Evolutionary conservation across 2,888 invertebrate genomes (phyloP), one percentile per base, ranked within the genome.

Genomic region (Nemapogon koenigi): DNA sequence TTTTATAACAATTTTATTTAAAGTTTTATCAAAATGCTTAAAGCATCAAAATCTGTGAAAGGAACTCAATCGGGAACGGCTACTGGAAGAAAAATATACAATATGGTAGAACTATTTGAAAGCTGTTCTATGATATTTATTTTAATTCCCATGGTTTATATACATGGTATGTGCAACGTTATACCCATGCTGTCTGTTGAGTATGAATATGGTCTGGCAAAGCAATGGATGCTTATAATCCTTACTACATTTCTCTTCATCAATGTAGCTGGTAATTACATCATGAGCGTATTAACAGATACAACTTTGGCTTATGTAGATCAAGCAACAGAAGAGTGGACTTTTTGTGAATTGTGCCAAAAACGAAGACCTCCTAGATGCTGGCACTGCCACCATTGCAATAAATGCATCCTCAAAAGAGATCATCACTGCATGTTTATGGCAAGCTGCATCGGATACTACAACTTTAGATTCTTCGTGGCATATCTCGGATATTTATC

Each of bases 391-490:
- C 76, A 75, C 22, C 79, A 71, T 1, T 97, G 97, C 62, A 81
- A 89, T 35, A 73, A 80, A 0, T 97, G 97, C 57, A 86, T 96
- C 37, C 53, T 88, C 3, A 88, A 88, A 51, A 76, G 94, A 43
- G 94, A 93, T 53, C 92, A 91, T 61, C 90, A 91, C 55, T 91
- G 95, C 56, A 82, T 87, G 43, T 93, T 94, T 61, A 86, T 90
- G 1, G 88, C 89, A 1, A 87, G 87, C 48, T 95, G 95, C 62
- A 81, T 95, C 38, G 95, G 94, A 7, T 84, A 89, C 49, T 63
- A 81, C 47, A 95, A 95, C 61, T 87, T 89, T 47, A 81, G 94
- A 45, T 94, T 88, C 60, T 95, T 90, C 55, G 54, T 92, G 4
- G 76, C 88, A 55, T 89, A 90, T 54, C 64, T 91, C 1, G 52